Percentiles rank a stretch among this genome's conserved stretches.
phyloP scores from a whole-genome alignment of 2,888 invertebrate genomes.

The Amphipoea oculea region DNA sequence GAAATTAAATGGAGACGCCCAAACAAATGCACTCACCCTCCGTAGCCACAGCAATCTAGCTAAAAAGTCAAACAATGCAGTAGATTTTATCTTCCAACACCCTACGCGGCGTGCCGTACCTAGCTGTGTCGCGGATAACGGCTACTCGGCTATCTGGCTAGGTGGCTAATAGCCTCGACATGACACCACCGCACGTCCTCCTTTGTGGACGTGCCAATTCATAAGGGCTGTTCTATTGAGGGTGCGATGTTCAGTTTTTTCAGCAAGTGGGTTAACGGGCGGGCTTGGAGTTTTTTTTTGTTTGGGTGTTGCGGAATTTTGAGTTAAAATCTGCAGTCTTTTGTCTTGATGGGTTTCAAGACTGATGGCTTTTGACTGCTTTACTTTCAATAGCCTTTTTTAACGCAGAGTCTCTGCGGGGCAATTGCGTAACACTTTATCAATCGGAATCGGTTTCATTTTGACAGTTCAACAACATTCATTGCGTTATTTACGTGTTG shows the following conservation, averaged over 20 bases:
- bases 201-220: slow-evolving; percentile 65
- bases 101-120: slow-evolving; percentile 53
- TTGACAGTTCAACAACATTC: too few relatives aligned
- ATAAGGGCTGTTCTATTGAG: slow-evolving; percentile 54
- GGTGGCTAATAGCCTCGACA: slow-evolving; percentile 56
- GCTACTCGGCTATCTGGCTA: slow-evolving; percentile 26
- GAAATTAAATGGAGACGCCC: background rate
- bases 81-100: slow-evolving; percentile 43
- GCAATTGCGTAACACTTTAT: too few relatives aligned
- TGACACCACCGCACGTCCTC: slow-evolving; percentile 58
- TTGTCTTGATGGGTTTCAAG: too few relatives aligned
- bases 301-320: background rate
- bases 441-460: too few relatives aligned
- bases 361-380: background rate
- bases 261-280: slow-evolving; percentile 57
- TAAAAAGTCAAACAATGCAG: slow-evolving; percentile 56
- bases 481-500: too few relatives aligned
- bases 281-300: slow-evolving; percentile 4
- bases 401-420: too few relatives aligned
- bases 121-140: slow-evolving; percentile 55
- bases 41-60: slow-evolving; percentile 11
- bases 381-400: background rate
- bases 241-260: slow-evolving; percentile 59
- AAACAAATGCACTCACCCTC: slow-evolving; percentile 25
- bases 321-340: background rate